phyloP scores from a whole-genome alignment of 2,797 vertebrate genomes.

The Epinephelus malabaricus region DNA sequence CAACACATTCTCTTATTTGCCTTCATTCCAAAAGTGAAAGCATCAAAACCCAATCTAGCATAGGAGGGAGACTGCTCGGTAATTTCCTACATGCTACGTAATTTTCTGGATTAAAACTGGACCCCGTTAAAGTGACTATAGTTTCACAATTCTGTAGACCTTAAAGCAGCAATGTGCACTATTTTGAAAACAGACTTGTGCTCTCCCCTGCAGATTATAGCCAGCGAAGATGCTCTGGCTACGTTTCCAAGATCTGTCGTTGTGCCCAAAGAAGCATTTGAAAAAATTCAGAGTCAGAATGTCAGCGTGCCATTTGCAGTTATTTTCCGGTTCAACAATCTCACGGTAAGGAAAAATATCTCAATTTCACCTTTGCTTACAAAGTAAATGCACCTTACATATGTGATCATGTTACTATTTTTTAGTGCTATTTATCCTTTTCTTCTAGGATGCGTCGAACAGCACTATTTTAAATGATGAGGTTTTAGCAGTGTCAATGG shows the following conservation, averaged over 20 bases:
- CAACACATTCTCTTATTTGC: too few species aligned
- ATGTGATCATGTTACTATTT: background rate
- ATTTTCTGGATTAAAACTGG: background rate
- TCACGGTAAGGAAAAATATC: constrained; percentile 64
- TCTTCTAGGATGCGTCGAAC: constrained; percentile 71
- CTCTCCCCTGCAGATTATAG: constrained; percentile 70
- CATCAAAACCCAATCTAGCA: background rate
- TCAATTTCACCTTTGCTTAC: background rate
- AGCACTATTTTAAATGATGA: constrained; percentile 67
- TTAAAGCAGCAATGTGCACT: background rate
- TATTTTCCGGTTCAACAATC: constrained; percentile 67
- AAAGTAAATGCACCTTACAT: background rate
- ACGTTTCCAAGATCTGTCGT: constrained; percentile 23
- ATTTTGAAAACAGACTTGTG: background rate
- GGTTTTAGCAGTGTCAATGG: constrained; percentile 81
- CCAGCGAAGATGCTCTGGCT: accelerated
- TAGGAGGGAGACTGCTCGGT: background rate
- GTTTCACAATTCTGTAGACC: too few species aligned
- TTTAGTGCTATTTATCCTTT: background rate
- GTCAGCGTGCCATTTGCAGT: background rate
- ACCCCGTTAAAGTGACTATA: too few species aligned
- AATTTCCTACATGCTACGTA: background rate
- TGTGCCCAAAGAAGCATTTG: constrained; percentile 73
- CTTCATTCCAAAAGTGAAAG: background rate
- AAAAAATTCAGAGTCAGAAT: background rate